phyloP scores from a whole-genome alignment of 1,140 invertebrate genomes.

The Agrilus planipennis region DNA sequence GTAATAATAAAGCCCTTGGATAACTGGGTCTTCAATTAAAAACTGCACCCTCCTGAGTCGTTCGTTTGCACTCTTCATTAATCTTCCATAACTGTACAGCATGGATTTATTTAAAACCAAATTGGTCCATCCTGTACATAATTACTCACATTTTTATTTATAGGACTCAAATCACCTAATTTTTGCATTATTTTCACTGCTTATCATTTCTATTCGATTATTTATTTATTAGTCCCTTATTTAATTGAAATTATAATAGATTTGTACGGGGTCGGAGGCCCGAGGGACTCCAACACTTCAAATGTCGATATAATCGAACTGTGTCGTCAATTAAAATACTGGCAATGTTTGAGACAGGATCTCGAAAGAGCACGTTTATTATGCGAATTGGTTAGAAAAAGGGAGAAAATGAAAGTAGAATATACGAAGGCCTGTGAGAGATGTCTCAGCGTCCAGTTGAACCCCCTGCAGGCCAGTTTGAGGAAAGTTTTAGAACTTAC shows the following conservation, averaged over 20 bases:
- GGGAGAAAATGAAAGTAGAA: conserved; percentile 89
- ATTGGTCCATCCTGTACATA: no score
- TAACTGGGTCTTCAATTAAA: no score
- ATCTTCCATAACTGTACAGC: no score
- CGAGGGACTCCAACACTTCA: conserved; percentile 24
- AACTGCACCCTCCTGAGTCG: no score
- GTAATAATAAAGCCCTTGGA: no score
- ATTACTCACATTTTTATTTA: no score
- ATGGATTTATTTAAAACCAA: no score
- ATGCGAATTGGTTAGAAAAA: conserved; percentile 88
- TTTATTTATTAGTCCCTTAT: no score
- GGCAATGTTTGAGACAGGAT: conserved; percentile 89
- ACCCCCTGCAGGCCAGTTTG: conserved; percentile 70
- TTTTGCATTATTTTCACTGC: no score
- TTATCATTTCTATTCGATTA: no score
- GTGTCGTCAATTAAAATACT: conserved; percentile 83
- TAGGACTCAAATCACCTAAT: no score
- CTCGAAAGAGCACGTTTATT: conserved; percentile 84
- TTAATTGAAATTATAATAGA: neutral
- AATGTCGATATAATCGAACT: conserved; percentile 55
- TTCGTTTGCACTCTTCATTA: no score
- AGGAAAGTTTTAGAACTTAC: conserved; percentile 63
- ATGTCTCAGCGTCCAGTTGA: conserved; percentile 66
- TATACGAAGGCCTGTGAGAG: conserved; percentile 70
- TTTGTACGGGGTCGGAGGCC: conserved; percentile 13